phyloP scores from a whole-genome alignment of 2,797 vertebrate genomes.

The Zenarchopterus dispar region DNA sequence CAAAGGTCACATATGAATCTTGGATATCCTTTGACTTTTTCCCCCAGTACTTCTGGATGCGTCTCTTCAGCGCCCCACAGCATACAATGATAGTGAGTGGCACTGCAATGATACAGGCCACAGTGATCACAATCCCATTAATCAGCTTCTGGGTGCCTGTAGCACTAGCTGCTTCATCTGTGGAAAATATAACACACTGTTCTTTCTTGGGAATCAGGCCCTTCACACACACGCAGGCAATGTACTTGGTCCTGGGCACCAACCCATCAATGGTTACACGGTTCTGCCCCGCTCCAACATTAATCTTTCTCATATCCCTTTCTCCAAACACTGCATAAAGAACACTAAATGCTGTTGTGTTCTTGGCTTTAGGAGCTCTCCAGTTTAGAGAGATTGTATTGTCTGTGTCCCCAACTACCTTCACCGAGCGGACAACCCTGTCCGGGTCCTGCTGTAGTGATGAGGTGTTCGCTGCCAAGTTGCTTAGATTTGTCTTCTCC shows the following conservation, averaged over 20 bases:
- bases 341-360: constrained; percentile 89
- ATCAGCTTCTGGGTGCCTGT: constrained; percentile 95
- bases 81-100: constrained; percentile 95
- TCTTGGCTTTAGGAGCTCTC: constrained; percentile 90
- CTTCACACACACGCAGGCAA: constrained; percentile 91
- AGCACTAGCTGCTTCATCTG: constrained; percentile 90
- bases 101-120: constrained; percentile 92
- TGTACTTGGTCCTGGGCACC: constrained; percentile 93
- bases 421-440: constrained; percentile 88
- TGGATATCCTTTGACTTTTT: constrained; percentile 87
- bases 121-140: constrained; percentile 95
- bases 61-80: constrained; percentile 90
- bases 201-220: constrained; percentile 93
- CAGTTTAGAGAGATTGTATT: constrained; percentile 92
- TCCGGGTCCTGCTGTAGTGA: constrained; percentile 84
- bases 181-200: constrained; percentile 97
- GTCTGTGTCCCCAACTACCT: constrained; percentile 93
- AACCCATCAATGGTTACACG: constrained; percentile 89
- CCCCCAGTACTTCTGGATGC: constrained; percentile 87
- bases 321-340: constrained; percentile 94
- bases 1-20: constrained; percentile 92
- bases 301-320: constrained; percentile 90
- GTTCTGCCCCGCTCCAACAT: constrained; percentile 88
- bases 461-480: constrained; percentile 85
- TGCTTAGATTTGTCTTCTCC: constrained; percentile 83